Evolutionary conservation across 1,140 invertebrate species (phyloP), one percentile per base, ranked within the genome.

Genomic region (Brachionus angularis): DNA sequence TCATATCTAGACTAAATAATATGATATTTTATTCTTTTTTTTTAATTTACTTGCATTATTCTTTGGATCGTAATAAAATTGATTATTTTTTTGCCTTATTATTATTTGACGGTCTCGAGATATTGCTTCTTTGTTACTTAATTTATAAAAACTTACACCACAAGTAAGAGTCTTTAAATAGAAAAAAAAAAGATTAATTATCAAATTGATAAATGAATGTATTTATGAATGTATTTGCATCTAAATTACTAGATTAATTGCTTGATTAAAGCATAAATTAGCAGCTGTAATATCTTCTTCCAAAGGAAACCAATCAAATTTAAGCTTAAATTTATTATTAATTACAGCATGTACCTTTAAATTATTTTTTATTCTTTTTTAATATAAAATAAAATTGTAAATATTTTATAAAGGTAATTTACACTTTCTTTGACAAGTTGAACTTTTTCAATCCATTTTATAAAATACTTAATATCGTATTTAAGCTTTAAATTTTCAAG

Each of bases 221-320:
- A 10, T 23, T n/a, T 27, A 21, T 33, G 2, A 27, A 27, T n/a
- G 3, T 36, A 58, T 31, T 71, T 36, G 3, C 1, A 18, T 47
- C 16, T 34, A 49, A 14, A 33, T 46, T 73, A 80, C 79, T 73
- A 80, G 58, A 69, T 80, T 80, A 27, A 80, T 77, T 53, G 76
- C 76, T 64, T 76, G 75, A 8, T 78, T 75, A 39, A 78, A 72
- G 74, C 78, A 80, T 4, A 80, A 50, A 70, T 80, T 78, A 71
- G 78, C 78, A 64, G 79, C 77, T 33, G 77, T 76, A 23, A 80
- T 77, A 72, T 77, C 79, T 33, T 79, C 69, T 1, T 79, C 79
- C 36, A 79, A 73, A 21, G 73, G 73, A 23, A 80, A 71, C 34
- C 74, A 73, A 52, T 80, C 79, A 77, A 79, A 80, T 50, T 76